Percentiles rank a stretch among this genome's conserved stretches.
phyloP scores from a whole-genome alignment of 2,113 vertebrate species.

The Mirounga angustirostris region DNA sequence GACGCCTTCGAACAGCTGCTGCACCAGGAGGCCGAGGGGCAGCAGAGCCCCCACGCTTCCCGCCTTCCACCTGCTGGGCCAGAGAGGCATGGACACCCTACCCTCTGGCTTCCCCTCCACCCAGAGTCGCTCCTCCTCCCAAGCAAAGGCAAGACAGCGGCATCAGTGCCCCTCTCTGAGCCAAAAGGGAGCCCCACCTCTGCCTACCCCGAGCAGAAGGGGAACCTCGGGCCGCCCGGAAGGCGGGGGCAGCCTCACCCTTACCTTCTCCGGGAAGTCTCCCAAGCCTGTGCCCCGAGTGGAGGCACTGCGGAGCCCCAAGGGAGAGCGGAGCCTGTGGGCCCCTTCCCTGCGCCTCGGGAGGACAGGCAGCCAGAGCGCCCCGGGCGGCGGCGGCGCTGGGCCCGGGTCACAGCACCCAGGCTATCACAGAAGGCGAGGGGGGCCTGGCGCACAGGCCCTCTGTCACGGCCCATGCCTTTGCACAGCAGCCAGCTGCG shows the following conservation, averaged over 20 bases:
- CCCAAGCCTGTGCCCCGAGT: conserved; percentile 84
- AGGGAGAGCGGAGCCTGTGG: conserved; percentile 93
- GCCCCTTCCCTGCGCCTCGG: conserved; percentile 80
- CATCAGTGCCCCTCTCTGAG: conserved; percentile 1
- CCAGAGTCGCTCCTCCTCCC: conserved; percentile 77
- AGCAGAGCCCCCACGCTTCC: conserved; percentile 73
- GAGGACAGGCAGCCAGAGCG: conserved; percentile 83
- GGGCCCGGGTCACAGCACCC: conserved; percentile 75
- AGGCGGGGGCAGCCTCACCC: conserved; percentile 72
- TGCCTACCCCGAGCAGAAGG: conserved; percentile 52
- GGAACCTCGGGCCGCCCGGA: background rate
- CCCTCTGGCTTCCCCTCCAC: conserved; percentile 84
- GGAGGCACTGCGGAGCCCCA: conserved; percentile 93
- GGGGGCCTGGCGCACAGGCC: conserved; percentile 86
- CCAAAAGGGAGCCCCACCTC: conserved; percentile 40
- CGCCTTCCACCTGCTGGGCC: conserved; percentile 78
- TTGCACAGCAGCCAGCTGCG: conserved; percentile 96
- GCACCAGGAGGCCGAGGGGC: conserved; percentile 83
- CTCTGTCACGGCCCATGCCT: conserved; percentile 92
- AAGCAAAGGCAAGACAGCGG: conserved; percentile 60
- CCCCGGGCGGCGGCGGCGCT: conserved; percentile 75
- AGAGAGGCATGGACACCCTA: conserved; percentile 83
- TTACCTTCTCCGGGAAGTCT: conserved; percentile 49
- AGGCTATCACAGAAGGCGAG: conserved; percentile 81
- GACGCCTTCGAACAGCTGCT: conserved; percentile 86